Evolutionary conservation across 2,888 invertebrate species (phyloP), one percentile per base, ranked within the genome.

Genomic region (Nebria salina): DNA sequence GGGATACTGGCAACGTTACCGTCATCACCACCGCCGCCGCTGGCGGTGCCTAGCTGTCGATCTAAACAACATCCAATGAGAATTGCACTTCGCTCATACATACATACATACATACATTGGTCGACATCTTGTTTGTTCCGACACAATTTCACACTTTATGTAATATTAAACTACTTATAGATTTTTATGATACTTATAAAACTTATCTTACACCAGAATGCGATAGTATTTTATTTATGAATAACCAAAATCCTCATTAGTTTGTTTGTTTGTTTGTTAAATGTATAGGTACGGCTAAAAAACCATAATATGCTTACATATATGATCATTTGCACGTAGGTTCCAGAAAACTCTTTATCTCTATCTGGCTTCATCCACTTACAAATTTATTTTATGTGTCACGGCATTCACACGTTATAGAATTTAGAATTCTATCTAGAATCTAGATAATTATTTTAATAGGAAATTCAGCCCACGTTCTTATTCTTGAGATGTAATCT

Each of bases 391-490:
- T 20, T 70, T 70, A 70, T 25, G 70, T 70, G 70, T 70, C 70
- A 70, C 34, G 15, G 70, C 25, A 70, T 70, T 70, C 70, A 70
- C 70, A 70, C 70, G 70, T 70, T 25, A 20, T 25, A 70, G 20
- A 20, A 73, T 73, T 64, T 73, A 65, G 78, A 65, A 65, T 78
- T 72, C 64, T 78, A 78, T 78, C 78, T 78, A 34, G 77, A 72
- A 77, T 77, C 77, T 77, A 78, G 65, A 78, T 65, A 78, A 65
- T 76, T 73, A 78, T 78, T 78, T 72, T 65, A 77, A 20, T 65
- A 73, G 78, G 78, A 78, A 78, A 73, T 34, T 34, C 73, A 72
- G 20, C 78, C 78, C 73, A 78, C 78, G 65, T 15, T 73, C 43
- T 65, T 78, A 72, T 73, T 9, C 43, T 20, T n/a, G 65, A 78